phyloP scores from a whole-genome alignment of 1,140 invertebrate species.

The Apis mellifera region Amel_HAv3.1 CM009933.2:12982001-12982500 shows the following conservation, averaged over 20 bases:
- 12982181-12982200: background rate
- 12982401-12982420: no score
- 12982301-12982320: background rate
- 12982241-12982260: background rate
- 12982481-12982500: no score
- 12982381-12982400: constrained; percentile 10
- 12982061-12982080: constrained; percentile 31
- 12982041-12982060: constrained; percentile 63
- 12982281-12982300: no score
- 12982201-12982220: background rate
- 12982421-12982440: no score
- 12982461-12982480: no score
- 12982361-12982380: no score
- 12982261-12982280: background rate
- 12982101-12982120: background rate
- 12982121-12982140: background rate
- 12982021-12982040: constrained; percentile 47
- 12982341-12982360: no score
- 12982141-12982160: background rate
- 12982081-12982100: background rate
- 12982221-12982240: no score
- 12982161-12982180: background rate
- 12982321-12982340: constrained; percentile 3
- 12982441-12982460: no score
- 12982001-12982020: background rate